A percentile compares a stretch with the other conserved stretches of the same genome.
Conservation (phyloP, 1,140 invertebrate genomes). For the Pollicipes pollicipes region DNA sequence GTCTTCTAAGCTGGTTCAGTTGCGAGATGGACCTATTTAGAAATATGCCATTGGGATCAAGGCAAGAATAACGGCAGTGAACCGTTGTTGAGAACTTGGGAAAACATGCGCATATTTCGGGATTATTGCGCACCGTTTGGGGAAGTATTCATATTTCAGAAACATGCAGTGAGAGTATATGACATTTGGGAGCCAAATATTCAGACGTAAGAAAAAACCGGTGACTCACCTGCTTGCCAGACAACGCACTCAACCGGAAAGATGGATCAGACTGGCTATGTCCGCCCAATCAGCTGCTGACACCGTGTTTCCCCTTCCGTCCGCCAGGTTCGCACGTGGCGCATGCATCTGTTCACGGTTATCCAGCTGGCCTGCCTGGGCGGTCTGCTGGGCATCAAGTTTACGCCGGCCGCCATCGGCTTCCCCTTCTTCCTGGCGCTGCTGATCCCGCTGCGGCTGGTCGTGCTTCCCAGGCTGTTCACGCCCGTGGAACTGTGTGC, state of each 20-base stretch:
- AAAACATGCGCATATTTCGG: no score
- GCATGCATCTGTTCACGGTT: conserved; percentile 79
- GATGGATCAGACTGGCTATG: background rate
- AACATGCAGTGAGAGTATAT: no score
- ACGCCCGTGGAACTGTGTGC: conserved; percentile 58
- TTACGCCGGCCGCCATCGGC: conserved; percentile 61
- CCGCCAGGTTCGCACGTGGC: conserved; percentile 58
- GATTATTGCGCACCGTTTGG: no score
- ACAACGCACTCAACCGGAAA: no score
- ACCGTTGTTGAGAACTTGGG: no score
- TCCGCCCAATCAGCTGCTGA: background rate
- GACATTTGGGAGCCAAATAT: no score
- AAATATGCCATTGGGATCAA: no score
- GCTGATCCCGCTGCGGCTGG: conserved; percentile 66
- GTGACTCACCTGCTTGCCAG: no score
- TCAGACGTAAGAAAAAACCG: no score
- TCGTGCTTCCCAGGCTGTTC: conserved; percentile 55
- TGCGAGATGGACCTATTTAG: background rate
- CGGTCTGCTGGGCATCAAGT: conserved; percentile 71
- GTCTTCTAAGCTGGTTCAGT: conserved; percentile 3
- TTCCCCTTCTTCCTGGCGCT: conserved; percentile 82
- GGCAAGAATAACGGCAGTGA: no score
- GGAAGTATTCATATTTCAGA: no score
- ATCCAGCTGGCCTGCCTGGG: conserved; percentile 61
- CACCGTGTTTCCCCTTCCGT: background rate